Conservation (phyloP, 2,797 vertebrate genomes). For the Sandelia bainsii region DNA sequence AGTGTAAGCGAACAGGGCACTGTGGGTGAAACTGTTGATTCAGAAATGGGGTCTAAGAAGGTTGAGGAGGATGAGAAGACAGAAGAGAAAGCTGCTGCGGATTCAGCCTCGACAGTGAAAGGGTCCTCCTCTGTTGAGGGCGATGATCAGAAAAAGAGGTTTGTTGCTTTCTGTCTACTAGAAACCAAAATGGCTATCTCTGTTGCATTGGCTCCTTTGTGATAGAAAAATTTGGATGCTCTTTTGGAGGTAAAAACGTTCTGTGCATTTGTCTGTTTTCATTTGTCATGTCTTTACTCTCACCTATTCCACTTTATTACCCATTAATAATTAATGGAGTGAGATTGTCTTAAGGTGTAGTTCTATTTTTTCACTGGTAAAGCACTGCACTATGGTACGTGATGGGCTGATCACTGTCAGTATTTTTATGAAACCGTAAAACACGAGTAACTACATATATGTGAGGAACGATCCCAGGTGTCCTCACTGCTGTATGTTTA, state of each 20-base stretch:
- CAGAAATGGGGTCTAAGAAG: conserved; percentile 89
- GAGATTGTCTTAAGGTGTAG: conserved; percentile 59
- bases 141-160: conserved; percentile 99
- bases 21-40: conserved; percentile 86
- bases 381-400: conserved; percentile 58
- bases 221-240: conserved; percentile 85
- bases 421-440: conserved; percentile 41
- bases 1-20: conserved; percentile 85
- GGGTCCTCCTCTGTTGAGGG: conserved; percentile 98
- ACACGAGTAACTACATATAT: conserved; percentile 30
- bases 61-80: conserved; percentile 90
- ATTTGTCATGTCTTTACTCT: conserved; percentile 73
- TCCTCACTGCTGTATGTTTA: conserved; percentile 51
- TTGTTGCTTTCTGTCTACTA: conserved; percentile 99
- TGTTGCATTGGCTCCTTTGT: conserved; percentile 93
- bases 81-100: conserved; percentile 92
- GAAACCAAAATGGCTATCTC: conserved; percentile 95
- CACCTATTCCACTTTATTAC: conserved; percentile 74
- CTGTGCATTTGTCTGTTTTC: conserved; percentile 83
- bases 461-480: conserved; percentile 19
- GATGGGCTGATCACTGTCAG: conserved; percentile 59
- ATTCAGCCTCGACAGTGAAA: conserved; percentile 92
- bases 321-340: conserved; percentile 75
- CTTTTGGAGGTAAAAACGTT: conserved; percentile 85
- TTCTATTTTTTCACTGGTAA: conserved; percentile 60